Percentiles rank a stretch among this genome's conserved stretches.
These are phyloP conservation scores for Myotis myotis DNA, from an alignment of 2,797 vertebrate species.

Conservation along the genomic window DNA sequence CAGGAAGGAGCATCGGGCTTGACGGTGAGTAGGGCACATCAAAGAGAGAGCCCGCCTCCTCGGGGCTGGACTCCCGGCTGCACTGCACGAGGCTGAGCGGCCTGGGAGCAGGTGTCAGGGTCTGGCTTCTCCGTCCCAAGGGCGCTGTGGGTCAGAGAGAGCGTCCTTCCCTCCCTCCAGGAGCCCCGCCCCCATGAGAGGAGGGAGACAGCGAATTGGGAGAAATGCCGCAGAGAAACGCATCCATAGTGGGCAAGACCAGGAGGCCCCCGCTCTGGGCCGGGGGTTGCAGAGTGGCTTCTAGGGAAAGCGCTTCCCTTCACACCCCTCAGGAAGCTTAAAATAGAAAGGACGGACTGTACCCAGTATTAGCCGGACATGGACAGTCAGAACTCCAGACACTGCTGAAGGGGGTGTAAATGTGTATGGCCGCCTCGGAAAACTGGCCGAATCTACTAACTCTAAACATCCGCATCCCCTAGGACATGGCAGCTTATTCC, in stretches of 20 bases:
- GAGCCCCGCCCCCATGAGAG: not conserved
- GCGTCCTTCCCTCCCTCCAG: not conserved
- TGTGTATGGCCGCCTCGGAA: fast-evolving
- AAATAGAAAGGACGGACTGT: not conserved
- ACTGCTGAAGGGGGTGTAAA: fast-evolving
- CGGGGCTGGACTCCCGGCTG: not conserved
- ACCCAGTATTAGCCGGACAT: not conserved
- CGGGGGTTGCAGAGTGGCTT: not conserved
- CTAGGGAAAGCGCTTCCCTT: not conserved
- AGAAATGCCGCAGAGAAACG: not conserved
- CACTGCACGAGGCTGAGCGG: not conserved
- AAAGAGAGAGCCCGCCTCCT: not conserved
- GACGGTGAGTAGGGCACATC: not conserved
- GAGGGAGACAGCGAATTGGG: not conserved
- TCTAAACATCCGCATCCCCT: fast-evolving
- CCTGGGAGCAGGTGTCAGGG: not conserved
- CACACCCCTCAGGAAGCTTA: not conserved
- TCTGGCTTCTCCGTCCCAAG: not conserved
- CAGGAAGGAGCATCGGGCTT: not conserved
- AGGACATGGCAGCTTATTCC: not conserved
- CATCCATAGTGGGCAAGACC: not conserved
- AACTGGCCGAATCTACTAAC: not conserved
- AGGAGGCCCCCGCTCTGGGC: not conserved
- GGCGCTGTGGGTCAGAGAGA: not conserved
- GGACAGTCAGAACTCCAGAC: not conserved